phyloP scores from a whole-genome alignment of 2,113 vertebrate genomes.

The Amia ocellicauda region DNA sequence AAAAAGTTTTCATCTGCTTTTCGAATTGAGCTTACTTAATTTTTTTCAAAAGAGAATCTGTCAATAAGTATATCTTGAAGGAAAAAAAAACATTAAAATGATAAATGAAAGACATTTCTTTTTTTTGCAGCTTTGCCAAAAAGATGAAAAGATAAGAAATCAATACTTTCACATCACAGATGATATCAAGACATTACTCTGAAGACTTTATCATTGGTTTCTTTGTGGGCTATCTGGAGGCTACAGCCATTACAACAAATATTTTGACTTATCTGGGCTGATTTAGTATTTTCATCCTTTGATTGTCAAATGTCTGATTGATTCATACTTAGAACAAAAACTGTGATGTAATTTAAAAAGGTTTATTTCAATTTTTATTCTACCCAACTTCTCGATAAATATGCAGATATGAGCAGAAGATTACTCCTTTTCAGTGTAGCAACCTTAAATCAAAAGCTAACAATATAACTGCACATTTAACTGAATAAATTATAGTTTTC shows the following conservation, averaged over 20 bases:
- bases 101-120: constrained; percentile 5
- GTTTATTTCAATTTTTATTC: background rate
- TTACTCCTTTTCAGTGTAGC: too few species aligned
- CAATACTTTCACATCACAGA: constrained; percentile 3
- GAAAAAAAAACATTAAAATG: background rate
- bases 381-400: background rate
- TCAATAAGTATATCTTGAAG: background rate
- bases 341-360: background rate
- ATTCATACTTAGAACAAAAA: background rate
- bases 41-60: background rate
- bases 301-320: too few species aligned
- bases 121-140: constrained; percentile 6
- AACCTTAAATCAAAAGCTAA: too few species aligned
- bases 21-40: too few species aligned
- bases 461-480: too few species aligned
- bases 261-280: too few species aligned
- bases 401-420: background rate
- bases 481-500: too few species aligned
- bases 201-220: background rate
- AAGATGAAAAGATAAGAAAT: constrained; percentile 17
- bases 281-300: too few species aligned
- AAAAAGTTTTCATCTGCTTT: too few species aligned
- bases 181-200: constrained; percentile 4
- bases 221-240: background rate
- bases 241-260: background rate